phyloP scores from a whole-genome alignment of 2,797 vertebrate species.

The Sternarchorhynchus goeldii region DNA sequence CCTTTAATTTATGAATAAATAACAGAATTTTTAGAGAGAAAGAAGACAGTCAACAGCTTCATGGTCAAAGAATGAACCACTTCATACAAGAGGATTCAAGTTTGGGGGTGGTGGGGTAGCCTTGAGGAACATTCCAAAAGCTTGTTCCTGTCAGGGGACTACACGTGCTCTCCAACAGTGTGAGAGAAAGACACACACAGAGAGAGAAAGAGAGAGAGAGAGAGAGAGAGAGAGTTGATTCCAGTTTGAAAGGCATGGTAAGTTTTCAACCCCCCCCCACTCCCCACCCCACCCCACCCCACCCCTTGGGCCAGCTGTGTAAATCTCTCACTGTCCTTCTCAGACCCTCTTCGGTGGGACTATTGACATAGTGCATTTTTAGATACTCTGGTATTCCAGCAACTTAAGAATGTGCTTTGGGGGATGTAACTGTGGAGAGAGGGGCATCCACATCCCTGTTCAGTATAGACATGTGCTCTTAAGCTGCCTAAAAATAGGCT shows the following conservation, averaged over 20 bases:
- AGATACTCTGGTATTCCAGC: conserved; percentile 60
- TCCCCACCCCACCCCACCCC: no score
- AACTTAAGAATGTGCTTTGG: conserved; percentile 55
- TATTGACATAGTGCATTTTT: conserved; percentile 60
- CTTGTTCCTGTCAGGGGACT: conserved; percentile 39
- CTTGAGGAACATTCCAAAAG: conserved; percentile 37
- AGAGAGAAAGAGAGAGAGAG: conserved; percentile 24
- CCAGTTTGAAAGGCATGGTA: conserved; percentile 40
- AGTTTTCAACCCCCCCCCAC: conserved; percentile 39
- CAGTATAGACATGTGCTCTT: conserved; percentile 24
- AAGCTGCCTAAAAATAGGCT: conserved; percentile 37
- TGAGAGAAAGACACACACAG: neutral
- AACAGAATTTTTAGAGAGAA: neutral
- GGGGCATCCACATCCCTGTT: conserved; percentile 29
- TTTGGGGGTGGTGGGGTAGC: neutral
- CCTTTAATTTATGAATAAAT: neutral
- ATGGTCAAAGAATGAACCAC: neutral
- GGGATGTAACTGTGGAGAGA: conserved; percentile 36
- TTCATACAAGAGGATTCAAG: neutral
- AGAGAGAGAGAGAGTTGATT: conserved; percentile 22
- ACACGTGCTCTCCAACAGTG: conserved; percentile 8
- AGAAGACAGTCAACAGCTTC: neutral
- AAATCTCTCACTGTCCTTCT: conserved; percentile 58
- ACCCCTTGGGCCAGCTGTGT: conserved; percentile 59
- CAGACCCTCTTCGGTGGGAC: conserved; percentile 38